Percentiles rank a stretch among this genome's conserved stretches.
phyloP scores from a whole-genome alignment of 2,888 invertebrate species.

The Drosophila kokeensis region DNA sequence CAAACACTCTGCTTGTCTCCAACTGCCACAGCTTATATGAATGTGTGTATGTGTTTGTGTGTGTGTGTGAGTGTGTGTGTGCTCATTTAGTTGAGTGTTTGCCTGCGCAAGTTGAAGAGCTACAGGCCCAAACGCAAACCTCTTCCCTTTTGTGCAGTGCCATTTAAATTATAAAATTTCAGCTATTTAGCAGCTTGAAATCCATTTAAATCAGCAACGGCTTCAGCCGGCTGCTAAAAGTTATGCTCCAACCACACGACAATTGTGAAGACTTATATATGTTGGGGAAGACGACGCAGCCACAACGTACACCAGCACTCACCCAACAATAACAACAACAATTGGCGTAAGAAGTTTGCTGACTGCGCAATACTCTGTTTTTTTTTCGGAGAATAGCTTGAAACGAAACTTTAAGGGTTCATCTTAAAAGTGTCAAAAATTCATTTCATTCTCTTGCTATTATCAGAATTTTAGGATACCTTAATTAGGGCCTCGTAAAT shows the following conservation, averaged over 20 bases:
- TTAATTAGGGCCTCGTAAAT: neutral
- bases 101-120: slow-evolving; percentile 61
- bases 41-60: slow-evolving; percentile 1
- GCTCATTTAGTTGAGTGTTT: slow-evolving; percentile 73
- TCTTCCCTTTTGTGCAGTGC: slow-evolving; percentile 32
- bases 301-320: slow-evolving; percentile 39
- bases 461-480: neutral
- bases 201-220: slow-evolving; percentile 66
- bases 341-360: neutral
- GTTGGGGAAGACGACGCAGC: slow-evolving; percentile 20
- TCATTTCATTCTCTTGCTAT: neutral
- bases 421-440: neutral
- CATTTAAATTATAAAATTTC: slow-evolving; percentile 73
- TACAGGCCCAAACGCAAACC: slow-evolving; percentile 12
- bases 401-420: neutral
- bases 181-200: slow-evolving; percentile 71
- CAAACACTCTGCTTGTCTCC: slow-evolving; percentile 43
- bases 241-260: slow-evolving; percentile 24
- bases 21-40: slow-evolving; percentile 21
- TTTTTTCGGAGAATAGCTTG: neutral
- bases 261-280: slow-evolving; percentile 22
- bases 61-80: slow-evolving; percentile 42
- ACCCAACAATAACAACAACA: neutral
- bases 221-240: slow-evolving; percentile 39
- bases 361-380: slow-evolving; percentile 6